These are phyloP conservation scores for Acrossocheilus wenchowensis DNA, from an alignment of 2,797 vertebrate genomes.

Conservation along the genomic window DNA sequence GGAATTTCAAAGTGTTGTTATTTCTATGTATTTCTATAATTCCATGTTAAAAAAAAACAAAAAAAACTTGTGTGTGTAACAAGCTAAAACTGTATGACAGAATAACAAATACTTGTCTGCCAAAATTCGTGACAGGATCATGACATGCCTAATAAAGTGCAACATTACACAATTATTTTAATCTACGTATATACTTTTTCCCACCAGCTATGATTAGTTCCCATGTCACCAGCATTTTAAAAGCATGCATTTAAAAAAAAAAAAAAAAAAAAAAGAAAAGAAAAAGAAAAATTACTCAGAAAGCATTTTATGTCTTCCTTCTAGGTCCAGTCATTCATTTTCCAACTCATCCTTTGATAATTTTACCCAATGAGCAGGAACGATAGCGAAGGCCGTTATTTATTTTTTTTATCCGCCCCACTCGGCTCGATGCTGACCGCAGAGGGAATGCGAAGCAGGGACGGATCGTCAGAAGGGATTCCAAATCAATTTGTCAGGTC, in stretches of 20 bases:
- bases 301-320: background rate
- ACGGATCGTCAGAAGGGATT: conserved; percentile 71
- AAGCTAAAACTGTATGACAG: background rate
- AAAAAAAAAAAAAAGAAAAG: background rate
- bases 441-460: conserved; percentile 59
- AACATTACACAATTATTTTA: background rate
- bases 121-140: background rate
- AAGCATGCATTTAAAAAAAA: background rate
- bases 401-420: conserved; percentile 47
- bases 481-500: conserved; percentile 81
- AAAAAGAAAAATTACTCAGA: background rate
- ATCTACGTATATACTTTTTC: background rate
- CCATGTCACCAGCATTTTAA: conserved; percentile 18
- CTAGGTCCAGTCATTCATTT: background rate
- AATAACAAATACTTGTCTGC: background rate
- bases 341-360: conserved; percentile 40
- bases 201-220: background rate
- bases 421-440: conserved; percentile 59
- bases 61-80: background rate
- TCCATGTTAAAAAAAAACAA: background rate
- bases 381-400: background rate
- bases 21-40: background rate
- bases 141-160: background rate
- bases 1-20: too few species aligned
- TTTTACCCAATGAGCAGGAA: conserved; percentile 8